These are phyloP conservation scores for Atherix ibis DNA, from an alignment of 2,888 invertebrate species.

Conservation along the genomic window DNA sequence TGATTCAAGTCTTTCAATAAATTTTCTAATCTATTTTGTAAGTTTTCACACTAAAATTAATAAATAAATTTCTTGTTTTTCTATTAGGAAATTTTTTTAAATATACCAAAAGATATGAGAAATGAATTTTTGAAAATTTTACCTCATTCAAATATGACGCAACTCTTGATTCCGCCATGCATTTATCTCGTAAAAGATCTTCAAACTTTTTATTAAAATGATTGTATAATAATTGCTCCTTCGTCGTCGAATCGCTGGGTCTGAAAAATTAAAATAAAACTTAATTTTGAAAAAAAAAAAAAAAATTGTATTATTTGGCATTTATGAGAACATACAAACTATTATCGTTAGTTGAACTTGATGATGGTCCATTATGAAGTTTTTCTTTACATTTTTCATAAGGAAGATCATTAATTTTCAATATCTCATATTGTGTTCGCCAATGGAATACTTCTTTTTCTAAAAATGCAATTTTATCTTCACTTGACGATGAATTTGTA, in stretches of 20 bases:
- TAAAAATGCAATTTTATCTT: slow-evolving; percentile 31
- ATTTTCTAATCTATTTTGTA: slow-evolving; percentile 36
- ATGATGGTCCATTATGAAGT: slow-evolving; percentile 9
- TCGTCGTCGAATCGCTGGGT: slow-evolving; percentile 11
- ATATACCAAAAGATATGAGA: not conserved
- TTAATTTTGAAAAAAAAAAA: not conserved
- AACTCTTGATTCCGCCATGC: slow-evolving; percentile 26
- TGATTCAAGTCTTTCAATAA: slow-evolving; percentile 34
- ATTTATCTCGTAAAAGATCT: slow-evolving; percentile 26
- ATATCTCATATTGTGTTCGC: slow-evolving; percentile 54
- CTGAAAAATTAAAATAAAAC: slow-evolving; percentile 2
- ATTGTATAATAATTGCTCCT: slow-evolving; percentile 28
- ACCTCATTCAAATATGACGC: slow-evolving; percentile 31
- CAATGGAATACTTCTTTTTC: slow-evolving; percentile 59
- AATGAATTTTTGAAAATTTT: too few species aligned
- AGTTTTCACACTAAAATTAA: slow-evolving; percentile 20
- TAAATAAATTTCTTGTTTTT: too few species aligned
- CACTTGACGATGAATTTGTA: slow-evolving; percentile 17
- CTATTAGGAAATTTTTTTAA: too few species aligned
- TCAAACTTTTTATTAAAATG: slow-evolving; percentile 28
- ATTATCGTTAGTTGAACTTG: slow-evolving; percentile 10
- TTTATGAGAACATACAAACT: slow-evolving; percentile 7
- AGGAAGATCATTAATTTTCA: slow-evolving; percentile 36
- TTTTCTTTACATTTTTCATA: slow-evolving; percentile 10
- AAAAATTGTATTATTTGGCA: not conserved